Percentiles rank a stretch among this genome's conserved stretches.
These are phyloP conservation scores for Sylvia borin DNA, from an alignment of 2,797 vertebrate genomes.

Conservation along the genomic window DNA sequence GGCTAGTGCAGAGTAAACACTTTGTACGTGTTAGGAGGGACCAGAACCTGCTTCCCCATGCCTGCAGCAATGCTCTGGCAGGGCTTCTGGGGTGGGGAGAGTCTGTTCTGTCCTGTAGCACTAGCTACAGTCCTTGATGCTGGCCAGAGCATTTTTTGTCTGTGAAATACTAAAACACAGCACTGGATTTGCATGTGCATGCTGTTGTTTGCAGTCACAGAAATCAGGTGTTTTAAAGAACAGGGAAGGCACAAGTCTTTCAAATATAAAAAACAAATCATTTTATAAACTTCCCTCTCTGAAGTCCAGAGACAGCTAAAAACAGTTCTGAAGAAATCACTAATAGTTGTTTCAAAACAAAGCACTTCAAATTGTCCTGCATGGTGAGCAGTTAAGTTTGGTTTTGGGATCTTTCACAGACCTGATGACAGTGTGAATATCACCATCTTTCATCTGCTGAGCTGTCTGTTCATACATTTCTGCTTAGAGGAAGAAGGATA, in stretches of 20 bases:
- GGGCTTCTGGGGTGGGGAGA: not conserved
- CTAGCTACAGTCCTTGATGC: not conserved
- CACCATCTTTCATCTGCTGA: not conserved
- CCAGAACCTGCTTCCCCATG: not conserved
- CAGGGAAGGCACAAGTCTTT: not conserved
- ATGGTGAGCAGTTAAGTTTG: not conserved
- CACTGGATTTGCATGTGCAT: not conserved
- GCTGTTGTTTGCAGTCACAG: not conserved
- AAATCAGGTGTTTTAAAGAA: not conserved
- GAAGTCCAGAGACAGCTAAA: not conserved
- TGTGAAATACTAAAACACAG: not conserved
- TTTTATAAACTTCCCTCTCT: not conserved
- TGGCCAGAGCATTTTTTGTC: not conserved
- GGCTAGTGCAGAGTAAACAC: not conserved
- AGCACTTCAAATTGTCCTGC: not conserved
- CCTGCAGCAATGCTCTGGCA: not conserved
- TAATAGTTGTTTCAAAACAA: not conserved
- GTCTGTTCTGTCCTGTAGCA: not conserved
- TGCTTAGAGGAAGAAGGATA: not conserved
- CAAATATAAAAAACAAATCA: not conserved
- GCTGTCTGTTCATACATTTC: not conserved
- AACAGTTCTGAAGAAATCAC: not conserved
- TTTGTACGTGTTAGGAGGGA: not conserved
- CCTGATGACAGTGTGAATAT: not conserved
- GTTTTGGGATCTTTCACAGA: not conserved